phyloP scores from a whole-genome alignment of 2,888 invertebrate genomes.

The Euspilapteryx auroguttella region DNA sequence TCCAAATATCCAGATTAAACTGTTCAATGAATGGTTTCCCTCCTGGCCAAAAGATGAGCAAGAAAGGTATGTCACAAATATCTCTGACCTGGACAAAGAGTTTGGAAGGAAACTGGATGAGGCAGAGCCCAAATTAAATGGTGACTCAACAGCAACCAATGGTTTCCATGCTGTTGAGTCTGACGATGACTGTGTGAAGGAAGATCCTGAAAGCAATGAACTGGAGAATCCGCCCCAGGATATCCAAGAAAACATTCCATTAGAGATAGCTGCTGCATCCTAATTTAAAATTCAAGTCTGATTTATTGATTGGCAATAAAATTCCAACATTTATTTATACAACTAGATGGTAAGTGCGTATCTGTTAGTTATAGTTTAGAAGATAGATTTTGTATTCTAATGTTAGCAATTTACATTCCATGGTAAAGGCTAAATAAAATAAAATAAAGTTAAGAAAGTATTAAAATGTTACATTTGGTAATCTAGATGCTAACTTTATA shows the following conservation, averaged over 20 bases:
- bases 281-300: slow-evolving; percentile 18
- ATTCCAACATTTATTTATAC: no score
- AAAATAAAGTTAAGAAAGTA: no score
- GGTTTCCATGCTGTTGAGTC: slow-evolving; percentile 7
- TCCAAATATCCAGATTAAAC: slow-evolving; percentile 64
- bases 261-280: slow-evolving; percentile 45
- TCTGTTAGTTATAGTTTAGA: no score
- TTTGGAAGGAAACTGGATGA: slow-evolving; percentile 72
- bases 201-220: no score
- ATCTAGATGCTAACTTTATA: no score
- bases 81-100: slow-evolving; percentile 71
- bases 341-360: no score
- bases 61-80: slow-evolving; percentile 67
- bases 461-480: no score
- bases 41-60: slow-evolving; percentile 77
- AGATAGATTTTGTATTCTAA: no score
- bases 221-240: no score
- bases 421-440: no score
- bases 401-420: no score
- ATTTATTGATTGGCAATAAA: no score
- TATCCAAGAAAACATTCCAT: slow-evolving; percentile 29
- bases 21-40: slow-evolving; percentile 83
- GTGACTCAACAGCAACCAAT: slow-evolving; percentile 32
- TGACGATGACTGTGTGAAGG: slow-evolving; percentile 10
- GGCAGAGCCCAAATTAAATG: slow-evolving; percentile 32